Evolutionary conservation across 2,113 vertebrate species (phyloP), one percentile per base, ranked within the genome.

Genomic region (Pithys albifrons): DNA sequence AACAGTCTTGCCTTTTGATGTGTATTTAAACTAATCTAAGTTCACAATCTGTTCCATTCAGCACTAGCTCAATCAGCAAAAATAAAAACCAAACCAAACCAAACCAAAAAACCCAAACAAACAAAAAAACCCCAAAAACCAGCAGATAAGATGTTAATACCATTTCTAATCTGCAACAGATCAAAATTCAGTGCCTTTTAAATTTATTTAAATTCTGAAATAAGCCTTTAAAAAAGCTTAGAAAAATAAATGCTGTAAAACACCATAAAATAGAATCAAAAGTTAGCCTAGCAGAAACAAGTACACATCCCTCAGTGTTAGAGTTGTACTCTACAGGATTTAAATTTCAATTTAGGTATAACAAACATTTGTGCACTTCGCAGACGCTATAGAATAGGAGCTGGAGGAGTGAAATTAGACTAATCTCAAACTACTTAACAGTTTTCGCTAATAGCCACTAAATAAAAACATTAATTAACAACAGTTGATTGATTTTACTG

Each of bases 131-230:
- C 11, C 11, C 41, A 5, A 25, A n/a, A 48, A 35, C 49, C 49
- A 43, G 25, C 24, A 25, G 24, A 91, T 85, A 31, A 58, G 24
- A 78, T 28, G 29, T 65, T 89, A 64, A 89, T 67, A 24, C 49
- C 19, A 23, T 89, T 96, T 91, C 28, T 89, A 93, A 85, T 66
- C 14, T 35, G 80, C 31, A 90, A 55, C 27, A 89, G 41, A 46
- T 62, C 16, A 35, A 96, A 97, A 93, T 96, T 94, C 51, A 86
- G 15, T 95, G 93, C 82, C n/a, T 49, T 55, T 90, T 64, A 65
- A 19, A 74, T 87, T 59, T 51, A 55, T 48, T 85, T 64, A 72
- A n/a, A n/a, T 82, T 66, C 51, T 92, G 71, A 73, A 89, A 80
- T 54, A 22, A 71, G 24, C 33, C 16, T 81, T 78, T 55, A 39